phyloP scores from a whole-genome alignment of 2,888 invertebrate species.

The Agrotis ipsilon region DNA sequence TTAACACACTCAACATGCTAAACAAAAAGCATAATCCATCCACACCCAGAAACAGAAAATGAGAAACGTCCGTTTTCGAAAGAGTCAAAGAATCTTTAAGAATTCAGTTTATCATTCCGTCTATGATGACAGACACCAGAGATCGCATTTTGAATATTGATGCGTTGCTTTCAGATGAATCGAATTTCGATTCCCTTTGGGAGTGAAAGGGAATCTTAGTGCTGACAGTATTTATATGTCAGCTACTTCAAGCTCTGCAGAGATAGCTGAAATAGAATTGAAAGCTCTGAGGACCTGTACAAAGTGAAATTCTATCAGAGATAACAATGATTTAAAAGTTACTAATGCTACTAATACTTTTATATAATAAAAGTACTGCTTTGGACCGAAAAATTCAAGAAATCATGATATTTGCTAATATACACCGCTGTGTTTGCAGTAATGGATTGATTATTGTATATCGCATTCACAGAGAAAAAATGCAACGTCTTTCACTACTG shows the following conservation, averaged over 20 bases:
- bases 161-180: slow-evolving; percentile 39
- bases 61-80: slow-evolving; percentile 7
- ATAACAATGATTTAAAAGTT: no score
- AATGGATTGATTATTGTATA: no score
- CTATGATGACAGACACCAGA: slow-evolving; percentile 38
- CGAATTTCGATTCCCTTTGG: slow-evolving; percentile 25
- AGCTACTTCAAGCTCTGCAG: neutral
- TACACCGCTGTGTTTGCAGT: no score
- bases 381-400: no score
- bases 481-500: no score
- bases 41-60: neutral
- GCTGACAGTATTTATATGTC: slow-evolving; percentile 1
- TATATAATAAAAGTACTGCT: no score
- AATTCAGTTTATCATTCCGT: slow-evolving; percentile 42
- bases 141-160: slow-evolving; percentile 48
- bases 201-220: slow-evolving; percentile 20
- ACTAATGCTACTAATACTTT: no score
- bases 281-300: neutral
- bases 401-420: no score
- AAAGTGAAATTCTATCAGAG: no score
- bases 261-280: neutral
- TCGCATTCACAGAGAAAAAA: no score
- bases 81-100: slow-evolving; percentile 32
- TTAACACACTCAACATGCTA: neutral
- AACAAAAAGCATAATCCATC: slow-evolving; percentile 11